Base-by-base conservation (phyloP, 2,888 invertebrate genomes). In the Drosophila ustulata region DNA sequence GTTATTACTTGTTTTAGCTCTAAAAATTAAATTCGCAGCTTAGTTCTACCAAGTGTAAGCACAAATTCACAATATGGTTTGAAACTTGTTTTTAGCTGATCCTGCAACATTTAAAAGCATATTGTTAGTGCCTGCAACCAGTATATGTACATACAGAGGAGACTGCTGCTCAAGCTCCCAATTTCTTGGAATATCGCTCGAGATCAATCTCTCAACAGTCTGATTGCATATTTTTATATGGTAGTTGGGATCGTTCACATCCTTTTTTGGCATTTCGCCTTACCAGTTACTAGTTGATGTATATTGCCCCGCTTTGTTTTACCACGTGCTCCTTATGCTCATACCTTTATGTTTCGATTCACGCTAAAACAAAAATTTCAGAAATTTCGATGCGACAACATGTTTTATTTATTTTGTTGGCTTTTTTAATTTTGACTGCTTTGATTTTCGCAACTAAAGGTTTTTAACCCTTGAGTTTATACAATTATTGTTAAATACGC, bases 221-320 rank as follows among this genome's bases (percentile, higher is more conserved):
- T 89, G 90, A 91, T 90, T 90, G 91, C 88, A 89, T 89, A 90
- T 90, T 90, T 90, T 86, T 88, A 87, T 88, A 86, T 82, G 83
- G 84, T 88, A 84, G 89, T 83, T 79, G 75, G 72, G 80, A 88
- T 78, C 79, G 79, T 67, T 83, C 75, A 70, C 83, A 82, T 83
- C 88, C 83, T 82, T 85, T 89, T 90, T 89, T 78, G 86, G 80
- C 57, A 46, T 76, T 81, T 64, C 66, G 41, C 70, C 66, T 59
- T 30, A 61, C 58, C 71, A 69, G 65, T 39, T 46, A 39, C 68
- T 62, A 56, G 63, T 66, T 50, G 64, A 46, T 55, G 55, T 30
- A 41, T 65, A 65, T 51, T 71, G 47, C 61, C 66, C 53, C 56
- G 46, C 51, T 62, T 75, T 71, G 30, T 53, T 46, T 64, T 47